A percentile compares a stretch with the other conserved stretches of the same genome.
These are phyloP conservation scores for Thymelicus sylvestris DNA, from an alignment of 2,888 invertebrate species.

Conservation along the genomic window DNA sequence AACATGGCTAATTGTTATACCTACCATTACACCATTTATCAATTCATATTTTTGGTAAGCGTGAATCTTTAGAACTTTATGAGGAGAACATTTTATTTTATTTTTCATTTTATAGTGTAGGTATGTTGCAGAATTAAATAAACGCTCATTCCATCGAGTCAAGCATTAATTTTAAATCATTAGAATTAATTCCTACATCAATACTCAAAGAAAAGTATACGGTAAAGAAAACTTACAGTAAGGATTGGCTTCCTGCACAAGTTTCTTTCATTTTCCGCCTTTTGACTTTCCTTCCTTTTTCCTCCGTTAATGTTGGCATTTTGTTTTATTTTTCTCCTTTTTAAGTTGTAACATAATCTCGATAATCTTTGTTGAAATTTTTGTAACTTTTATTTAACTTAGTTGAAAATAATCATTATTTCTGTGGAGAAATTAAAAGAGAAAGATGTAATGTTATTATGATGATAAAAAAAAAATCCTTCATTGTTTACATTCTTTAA, in stretches of 20 bases:
- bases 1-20: too few species aligned
- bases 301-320: conserved; percentile 30
- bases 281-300: conserved; percentile 36
- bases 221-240: conserved; percentile 29
- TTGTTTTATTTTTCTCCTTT: conserved; percentile 33
- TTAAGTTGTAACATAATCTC: conserved; percentile 14
- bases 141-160: too few species aligned
- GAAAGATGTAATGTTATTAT: too few species aligned
- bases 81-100: too few species aligned
- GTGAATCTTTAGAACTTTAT: too few species aligned
- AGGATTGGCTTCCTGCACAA: conserved; percentile 35
- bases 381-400: not conserved
- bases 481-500: too few species aligned
- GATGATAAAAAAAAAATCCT: too few species aligned
- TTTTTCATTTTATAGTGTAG: too few species aligned
- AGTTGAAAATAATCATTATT: not conserved
- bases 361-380: not conserved
- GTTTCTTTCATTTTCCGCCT: conserved; percentile 38
- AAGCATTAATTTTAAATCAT: too few species aligned
- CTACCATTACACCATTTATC: too few species aligned
- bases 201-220: conserved; percentile 20
- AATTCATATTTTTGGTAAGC: too few species aligned
- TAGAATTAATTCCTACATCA: conserved; percentile 6
- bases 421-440: not conserved
- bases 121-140: too few species aligned